These are phyloP conservation scores for Zaprionus kolodkinae DNA, from an alignment of 1,140 invertebrate species.

Conservation along the genomic window DNA sequence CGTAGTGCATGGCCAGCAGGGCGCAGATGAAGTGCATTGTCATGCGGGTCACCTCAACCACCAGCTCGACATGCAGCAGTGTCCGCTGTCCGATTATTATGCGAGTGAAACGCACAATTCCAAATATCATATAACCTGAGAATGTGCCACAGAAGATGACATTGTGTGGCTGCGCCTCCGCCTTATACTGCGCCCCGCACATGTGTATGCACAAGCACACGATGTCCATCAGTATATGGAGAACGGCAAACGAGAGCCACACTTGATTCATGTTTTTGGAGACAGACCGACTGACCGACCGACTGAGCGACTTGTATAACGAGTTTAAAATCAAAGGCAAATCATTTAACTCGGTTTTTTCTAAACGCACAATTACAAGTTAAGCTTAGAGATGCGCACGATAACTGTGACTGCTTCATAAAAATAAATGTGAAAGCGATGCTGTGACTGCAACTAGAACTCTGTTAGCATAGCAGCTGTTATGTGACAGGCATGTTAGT, in stretches of 20 bases:
- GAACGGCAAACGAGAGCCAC: conserved; percentile 21
- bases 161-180: conserved; percentile 27
- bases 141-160: conserved; percentile 44
- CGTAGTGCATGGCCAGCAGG: conserved; percentile 20
- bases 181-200: background rate
- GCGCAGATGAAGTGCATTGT: conserved; percentile 31
- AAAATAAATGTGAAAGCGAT: background rate
- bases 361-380: background rate
- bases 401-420: background rate
- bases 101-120: background rate
- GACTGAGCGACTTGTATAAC: background rate
- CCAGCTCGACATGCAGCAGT: conserved; percentile 12
- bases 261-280: conserved; percentile 60
- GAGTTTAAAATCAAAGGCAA: conserved; percentile 47
- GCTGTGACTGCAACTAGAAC: background rate
- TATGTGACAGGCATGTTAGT: too few species aligned
- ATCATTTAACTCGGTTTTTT: conserved; percentile 6
- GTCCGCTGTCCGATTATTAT: conserved; percentile 10
- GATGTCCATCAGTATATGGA: conserved; percentile 6
- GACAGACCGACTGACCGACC: conserved; percentile 9
- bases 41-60: background rate
- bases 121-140: conserved; percentile 18
- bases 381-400: background rate
- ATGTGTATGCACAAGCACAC: conserved; percentile 17
- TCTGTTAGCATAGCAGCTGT: too few species aligned